phyloP scores from a whole-genome alignment of 2,888 invertebrate genomes.

The Polylopha cassiicola region DNA sequence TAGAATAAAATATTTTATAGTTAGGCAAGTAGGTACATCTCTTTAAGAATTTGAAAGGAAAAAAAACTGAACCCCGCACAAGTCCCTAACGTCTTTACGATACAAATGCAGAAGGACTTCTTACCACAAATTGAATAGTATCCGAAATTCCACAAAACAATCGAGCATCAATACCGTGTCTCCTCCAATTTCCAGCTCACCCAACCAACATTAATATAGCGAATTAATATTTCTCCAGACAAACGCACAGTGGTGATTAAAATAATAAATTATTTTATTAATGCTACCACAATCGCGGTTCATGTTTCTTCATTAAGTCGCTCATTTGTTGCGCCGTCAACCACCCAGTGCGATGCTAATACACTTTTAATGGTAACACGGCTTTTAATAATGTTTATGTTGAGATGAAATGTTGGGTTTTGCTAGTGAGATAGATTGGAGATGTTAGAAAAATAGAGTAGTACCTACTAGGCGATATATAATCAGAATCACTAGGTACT shows the following conservation, averaged over 20 bases:
- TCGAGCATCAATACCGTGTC: too few relatives aligned
- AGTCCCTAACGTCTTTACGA: too few relatives aligned
- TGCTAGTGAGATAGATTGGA: slow-evolving; percentile 5
- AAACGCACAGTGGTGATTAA: slow-evolving; percentile 36
- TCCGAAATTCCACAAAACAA: too few relatives aligned
- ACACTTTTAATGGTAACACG: slow-evolving; percentile 53
- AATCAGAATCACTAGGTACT: not conserved
- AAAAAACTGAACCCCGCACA: too few relatives aligned
- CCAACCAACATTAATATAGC: slow-evolving; percentile 4
- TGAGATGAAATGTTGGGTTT: slow-evolving; percentile 13
- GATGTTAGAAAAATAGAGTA: too few relatives aligned
- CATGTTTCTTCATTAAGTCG: slow-evolving; percentile 60
- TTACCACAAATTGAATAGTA: too few relatives aligned
- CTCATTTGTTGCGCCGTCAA: slow-evolving; percentile 54
- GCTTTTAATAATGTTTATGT: slow-evolving; percentile 33
- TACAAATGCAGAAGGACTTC: too few relatives aligned
- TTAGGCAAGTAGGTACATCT: too few relatives aligned
- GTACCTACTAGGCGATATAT: too few relatives aligned
- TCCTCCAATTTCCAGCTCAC: too few relatives aligned
- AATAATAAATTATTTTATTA: slow-evolving; percentile 56
- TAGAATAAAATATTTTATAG: too few relatives aligned
- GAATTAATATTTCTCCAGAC: slow-evolving; percentile 8
- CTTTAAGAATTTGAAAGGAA: too few relatives aligned
- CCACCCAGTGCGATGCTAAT: slow-evolving; percentile 56
- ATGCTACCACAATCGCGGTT: slow-evolving; percentile 45